A percentile compares a stretch with the other conserved stretches of the same genome.
Conservation (phyloP, 2,888 invertebrate species). For the Aquatica leii region DNA sequence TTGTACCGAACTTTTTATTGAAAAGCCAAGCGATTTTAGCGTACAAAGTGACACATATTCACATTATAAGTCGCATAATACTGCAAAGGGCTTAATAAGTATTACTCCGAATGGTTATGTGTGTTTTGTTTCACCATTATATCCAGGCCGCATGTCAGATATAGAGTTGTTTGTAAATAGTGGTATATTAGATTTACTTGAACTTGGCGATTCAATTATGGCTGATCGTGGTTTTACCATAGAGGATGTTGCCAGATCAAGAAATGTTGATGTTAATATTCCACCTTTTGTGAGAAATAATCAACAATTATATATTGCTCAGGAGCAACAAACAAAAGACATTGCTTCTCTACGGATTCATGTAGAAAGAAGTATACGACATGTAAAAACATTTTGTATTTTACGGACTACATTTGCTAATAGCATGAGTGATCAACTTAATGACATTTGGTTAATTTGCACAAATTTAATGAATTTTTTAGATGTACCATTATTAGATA, state of each 20-base stretch:
- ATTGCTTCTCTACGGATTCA: conserved; percentile 12
- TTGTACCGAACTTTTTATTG: too few species aligned
- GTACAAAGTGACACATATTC: not conserved
- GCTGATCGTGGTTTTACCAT: conserved; percentile 4
- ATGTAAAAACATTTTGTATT: not conserved
- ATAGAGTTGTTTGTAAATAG: not conserved
- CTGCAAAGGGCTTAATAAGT: not conserved
- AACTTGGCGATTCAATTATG: conserved; percentile 1
- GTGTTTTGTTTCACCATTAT: not conserved
- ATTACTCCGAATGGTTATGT: not conserved
- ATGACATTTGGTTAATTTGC: not conserved
- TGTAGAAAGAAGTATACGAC: not conserved
- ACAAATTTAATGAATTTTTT: not conserved
- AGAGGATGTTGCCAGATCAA: not conserved
- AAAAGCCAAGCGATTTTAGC: conserved; percentile 3
- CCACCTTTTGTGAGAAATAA: conserved; percentile 11
- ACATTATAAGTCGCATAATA: not conserved
- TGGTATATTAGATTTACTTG: not conserved
- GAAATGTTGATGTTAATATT: not conserved
- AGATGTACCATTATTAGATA: conserved; percentile 1
- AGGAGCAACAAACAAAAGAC: conserved; percentile 5
- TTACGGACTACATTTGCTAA: not conserved
- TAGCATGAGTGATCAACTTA: not conserved
- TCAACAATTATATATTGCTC: not conserved
- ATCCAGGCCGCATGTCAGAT: not conserved